Percentiles rank a stretch among this genome's conserved stretches.
phyloP scores from a whole-genome alignment of 1,140 invertebrate genomes.

The Zeugodacus cucurbitae region DNA sequence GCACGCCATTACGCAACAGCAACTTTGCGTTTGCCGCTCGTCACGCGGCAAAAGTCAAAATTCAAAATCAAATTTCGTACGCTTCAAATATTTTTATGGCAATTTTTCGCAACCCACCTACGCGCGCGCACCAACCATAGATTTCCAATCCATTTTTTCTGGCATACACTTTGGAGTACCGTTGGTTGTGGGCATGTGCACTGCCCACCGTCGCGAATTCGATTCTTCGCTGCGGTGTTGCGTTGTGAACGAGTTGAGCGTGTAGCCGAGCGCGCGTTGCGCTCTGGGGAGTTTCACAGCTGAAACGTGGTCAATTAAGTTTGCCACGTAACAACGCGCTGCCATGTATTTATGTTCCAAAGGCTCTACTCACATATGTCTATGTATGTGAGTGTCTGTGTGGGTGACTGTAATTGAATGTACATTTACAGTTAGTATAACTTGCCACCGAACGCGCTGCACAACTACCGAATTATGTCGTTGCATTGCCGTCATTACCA shows the following conservation, averaged over 20 bases:
- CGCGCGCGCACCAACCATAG: neutral
- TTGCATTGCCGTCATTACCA: neutral
- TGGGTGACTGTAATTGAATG: neutral
- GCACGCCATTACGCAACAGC: neutral
- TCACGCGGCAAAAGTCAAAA: slow-evolving; percentile 29
- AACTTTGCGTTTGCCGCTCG: neutral
- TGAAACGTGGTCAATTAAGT: slow-evolving; percentile 38
- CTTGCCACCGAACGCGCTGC: neutral
- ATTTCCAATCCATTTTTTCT: slow-evolving; percentile 4
- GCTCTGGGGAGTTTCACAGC: slow-evolving; percentile 20
- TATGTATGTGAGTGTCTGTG: neutral
- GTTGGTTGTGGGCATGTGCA: neutral
- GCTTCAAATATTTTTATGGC: slow-evolving; percentile 34
- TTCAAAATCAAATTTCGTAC: slow-evolving; percentile 30
- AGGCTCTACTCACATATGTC: neutral
- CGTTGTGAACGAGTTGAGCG: neutral
- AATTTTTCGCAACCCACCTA: neutral
- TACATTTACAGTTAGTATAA: slow-evolving; percentile 31
- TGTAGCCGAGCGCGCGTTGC: neutral
- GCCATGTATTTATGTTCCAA: neutral
- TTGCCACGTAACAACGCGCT: neutral
- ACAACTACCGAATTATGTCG: slow-evolving; percentile 18
- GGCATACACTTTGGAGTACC: neutral
- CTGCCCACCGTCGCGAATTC: neutral
- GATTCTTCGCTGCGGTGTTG: neutral